Percentiles rank a stretch among this genome's conserved stretches.
Evolutionary conservation across 2,113 vertebrate genomes (phyloP).

Genomic region (Anolis sagrei): DNA sequence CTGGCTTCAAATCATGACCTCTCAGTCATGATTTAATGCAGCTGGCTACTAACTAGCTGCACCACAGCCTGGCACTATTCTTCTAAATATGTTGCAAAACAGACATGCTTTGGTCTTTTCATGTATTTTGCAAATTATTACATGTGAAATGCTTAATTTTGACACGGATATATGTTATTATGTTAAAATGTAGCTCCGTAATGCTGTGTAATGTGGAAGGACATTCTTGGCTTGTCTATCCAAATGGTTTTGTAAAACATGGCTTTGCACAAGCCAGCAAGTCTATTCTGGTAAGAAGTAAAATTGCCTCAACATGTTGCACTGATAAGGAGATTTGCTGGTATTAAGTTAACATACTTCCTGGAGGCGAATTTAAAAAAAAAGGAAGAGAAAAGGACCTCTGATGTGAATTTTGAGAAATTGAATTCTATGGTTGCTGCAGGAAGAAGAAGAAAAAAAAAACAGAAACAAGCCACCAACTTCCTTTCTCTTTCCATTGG

Average conservation of each 20-base stretch:
- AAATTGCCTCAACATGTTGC: conserved; percentile 45
- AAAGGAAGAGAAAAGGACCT: fast-evolving
- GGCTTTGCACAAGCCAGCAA: conserved; percentile 59
- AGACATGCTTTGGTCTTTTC: background rate
- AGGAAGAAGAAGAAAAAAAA: too few species aligned
- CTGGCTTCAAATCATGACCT: too few species aligned
- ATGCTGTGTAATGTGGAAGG: conserved; percentile 35
- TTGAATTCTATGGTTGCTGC: too few species aligned
- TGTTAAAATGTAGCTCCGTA: background rate
- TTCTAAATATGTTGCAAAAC: too few species aligned
- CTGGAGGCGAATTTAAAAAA: background rate
- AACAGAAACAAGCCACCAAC: too few species aligned
- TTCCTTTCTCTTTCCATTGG: too few species aligned
- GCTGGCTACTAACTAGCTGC: too few species aligned
- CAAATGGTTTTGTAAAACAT: conserved; percentile 20
- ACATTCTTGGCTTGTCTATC: conserved; percentile 24
- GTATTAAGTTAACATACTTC: background rate
- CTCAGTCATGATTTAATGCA: too few species aligned
- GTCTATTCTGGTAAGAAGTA: conserved; percentile 48
- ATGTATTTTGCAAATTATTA: background rate
- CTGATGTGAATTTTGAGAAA: too few species aligned
- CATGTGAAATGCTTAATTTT: background rate
- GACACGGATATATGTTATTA: background rate
- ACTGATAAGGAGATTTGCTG: background rate
- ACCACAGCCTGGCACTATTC: too few species aligned